A percentile compares a stretch with the other conserved stretches of the same genome.
Evolutionary conservation across 2,113 vertebrate genomes (phyloP).

Genomic region (Balaeniceps rex): DNA sequence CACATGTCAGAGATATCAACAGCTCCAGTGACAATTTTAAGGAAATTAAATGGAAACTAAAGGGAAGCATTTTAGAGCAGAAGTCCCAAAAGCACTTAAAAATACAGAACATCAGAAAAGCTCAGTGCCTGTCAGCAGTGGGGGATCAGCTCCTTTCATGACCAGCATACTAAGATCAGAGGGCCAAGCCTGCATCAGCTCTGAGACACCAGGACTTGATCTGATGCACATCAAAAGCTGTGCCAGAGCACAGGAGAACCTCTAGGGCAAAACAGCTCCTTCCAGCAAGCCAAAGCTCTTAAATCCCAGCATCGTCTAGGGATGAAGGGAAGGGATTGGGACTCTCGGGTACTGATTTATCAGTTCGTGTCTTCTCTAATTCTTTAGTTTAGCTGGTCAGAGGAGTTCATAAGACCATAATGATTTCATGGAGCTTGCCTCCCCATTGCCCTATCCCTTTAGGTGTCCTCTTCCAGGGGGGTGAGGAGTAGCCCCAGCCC

Average conservation of each 20-base stretch:
- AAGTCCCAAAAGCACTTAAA: conserved; percentile 40
- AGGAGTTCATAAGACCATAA: not conserved
- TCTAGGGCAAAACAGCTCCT: not conserved
- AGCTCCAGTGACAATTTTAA: conserved; percentile 41
- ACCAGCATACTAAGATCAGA: not conserved
- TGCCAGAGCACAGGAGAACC: not conserved
- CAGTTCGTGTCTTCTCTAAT: not conserved
- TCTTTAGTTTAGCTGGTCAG: not conserved
- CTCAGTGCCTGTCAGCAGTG: not conserved
- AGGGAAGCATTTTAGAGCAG: conserved; percentile 16
- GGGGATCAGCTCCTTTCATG: not conserved
- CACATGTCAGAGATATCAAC: conserved; percentile 47
- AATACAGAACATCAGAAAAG: not conserved
- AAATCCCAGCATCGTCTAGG: not conserved
- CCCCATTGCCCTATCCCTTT: not conserved
- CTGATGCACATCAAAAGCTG: not conserved
- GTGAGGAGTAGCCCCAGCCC: not conserved
- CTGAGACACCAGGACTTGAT: not conserved
- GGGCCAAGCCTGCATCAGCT: not conserved
- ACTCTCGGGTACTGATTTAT: not conserved
- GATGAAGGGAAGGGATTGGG: not conserved
- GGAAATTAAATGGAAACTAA: conserved; percentile 63
- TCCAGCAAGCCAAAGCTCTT: not conserved
- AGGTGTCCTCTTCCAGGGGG: not conserved
- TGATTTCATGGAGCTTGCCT: not conserved